Evolutionary conservation across 1,140 invertebrate species (phyloP).

Genomic region (Heterodera carotae): DNA sequence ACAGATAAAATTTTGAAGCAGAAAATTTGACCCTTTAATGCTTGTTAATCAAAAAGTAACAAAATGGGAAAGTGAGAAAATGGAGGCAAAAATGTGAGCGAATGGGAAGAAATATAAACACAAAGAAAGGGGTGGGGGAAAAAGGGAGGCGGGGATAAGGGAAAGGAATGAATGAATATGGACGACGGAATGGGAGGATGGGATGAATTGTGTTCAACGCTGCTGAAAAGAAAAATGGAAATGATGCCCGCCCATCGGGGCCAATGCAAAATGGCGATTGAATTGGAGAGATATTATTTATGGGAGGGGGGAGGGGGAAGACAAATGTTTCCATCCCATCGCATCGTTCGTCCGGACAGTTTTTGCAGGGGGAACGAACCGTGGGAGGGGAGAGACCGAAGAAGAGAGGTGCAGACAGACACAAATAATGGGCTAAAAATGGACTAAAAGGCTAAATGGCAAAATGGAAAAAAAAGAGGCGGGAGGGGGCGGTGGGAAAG

Average conservation of each 20-base stretch:
- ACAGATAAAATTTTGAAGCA: too few relatives aligned
- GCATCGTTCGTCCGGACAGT: not conserved
- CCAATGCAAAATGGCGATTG: not conserved
- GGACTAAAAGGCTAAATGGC: conserved; percentile 1
- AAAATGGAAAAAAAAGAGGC: not conserved
- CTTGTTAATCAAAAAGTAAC: too few relatives aligned
- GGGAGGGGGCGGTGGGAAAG: too few relatives aligned
- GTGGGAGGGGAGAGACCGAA: too few relatives aligned
- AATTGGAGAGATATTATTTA: not conserved
- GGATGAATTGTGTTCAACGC: not conserved
- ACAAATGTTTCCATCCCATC: not conserved
- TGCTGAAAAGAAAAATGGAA: not conserved
- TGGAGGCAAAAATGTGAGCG: too few relatives aligned
- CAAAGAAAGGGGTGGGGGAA: not conserved
- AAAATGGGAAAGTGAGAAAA: too few relatives aligned
- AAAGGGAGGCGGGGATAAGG: not conserved
- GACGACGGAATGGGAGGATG: not conserved
- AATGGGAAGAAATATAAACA: too few relatives aligned
- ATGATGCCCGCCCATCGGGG: not conserved
- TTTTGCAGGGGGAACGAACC: conserved; percentile 14
- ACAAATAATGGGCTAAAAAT: too few relatives aligned
- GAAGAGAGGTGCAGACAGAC: too few relatives aligned
- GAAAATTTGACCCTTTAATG: too few relatives aligned
- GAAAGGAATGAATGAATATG: too few relatives aligned
- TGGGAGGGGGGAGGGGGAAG: not conserved